Evolutionary conservation across 2,797 vertebrate species (phyloP).

Genomic region (Glyptemys insculpta): DNA sequence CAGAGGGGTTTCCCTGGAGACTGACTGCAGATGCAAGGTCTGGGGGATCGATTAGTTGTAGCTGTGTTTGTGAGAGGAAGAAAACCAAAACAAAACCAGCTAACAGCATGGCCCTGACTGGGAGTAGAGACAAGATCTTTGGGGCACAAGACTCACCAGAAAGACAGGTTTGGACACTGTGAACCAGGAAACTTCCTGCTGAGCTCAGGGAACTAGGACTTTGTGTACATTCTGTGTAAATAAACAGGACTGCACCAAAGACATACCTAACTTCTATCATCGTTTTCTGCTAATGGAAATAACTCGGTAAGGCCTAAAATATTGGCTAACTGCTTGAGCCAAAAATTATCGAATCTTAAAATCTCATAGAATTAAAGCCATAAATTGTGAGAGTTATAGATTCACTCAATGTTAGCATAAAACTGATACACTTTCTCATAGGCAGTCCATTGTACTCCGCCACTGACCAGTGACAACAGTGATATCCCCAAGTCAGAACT

Average conservation of each 20-base stretch:
- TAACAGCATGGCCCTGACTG: neutral
- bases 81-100: neutral
- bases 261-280: neutral
- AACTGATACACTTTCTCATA: neutral
- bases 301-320: neutral
- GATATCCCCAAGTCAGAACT: neutral
- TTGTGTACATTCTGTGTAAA: neutral
- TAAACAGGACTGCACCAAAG: neutral
- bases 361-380: neutral
- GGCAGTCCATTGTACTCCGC: neutral
- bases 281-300: neutral
- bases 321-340: neutral
- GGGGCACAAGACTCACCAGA: neutral
- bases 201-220: neutral
- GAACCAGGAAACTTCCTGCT: neutral
- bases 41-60: neutral
- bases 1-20: neutral
- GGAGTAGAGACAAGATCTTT: neutral
- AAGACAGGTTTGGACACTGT: neutral
- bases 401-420: neutral
- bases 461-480: neutral
- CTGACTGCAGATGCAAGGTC: neutral
- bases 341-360: neutral
- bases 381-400: neutral
- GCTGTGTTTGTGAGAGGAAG: neutral